Conservation (phyloP, 2,113 vertebrate genomes). For the Leucoraja erinaceus region DNA sequence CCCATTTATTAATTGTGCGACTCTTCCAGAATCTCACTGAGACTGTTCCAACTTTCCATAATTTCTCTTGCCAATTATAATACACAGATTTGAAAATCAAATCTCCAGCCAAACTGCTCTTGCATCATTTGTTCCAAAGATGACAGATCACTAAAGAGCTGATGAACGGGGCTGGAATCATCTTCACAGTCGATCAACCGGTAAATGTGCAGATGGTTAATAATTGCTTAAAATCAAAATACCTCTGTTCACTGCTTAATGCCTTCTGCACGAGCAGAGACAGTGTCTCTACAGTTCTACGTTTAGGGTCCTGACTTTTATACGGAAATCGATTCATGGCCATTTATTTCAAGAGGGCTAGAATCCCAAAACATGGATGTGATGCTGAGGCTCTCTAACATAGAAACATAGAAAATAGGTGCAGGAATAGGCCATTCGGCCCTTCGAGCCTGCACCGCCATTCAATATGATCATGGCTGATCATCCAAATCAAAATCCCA, state of each 20-base stretch:
- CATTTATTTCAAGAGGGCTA: too few species aligned
- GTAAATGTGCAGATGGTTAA: conserved; percentile 13
- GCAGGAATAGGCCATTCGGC: too few species aligned
- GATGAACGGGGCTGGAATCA: neutral
- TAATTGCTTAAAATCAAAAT: neutral
- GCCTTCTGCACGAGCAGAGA: neutral
- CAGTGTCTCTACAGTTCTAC: neutral
- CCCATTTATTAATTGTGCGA: too few species aligned
- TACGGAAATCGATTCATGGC: neutral
- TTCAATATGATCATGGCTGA: too few species aligned
- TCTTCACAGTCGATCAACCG: conserved; percentile 2
- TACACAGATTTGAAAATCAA: neutral
- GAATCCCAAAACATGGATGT: too few species aligned
- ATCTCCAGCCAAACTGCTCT: neutral
- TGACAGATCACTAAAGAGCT: neutral
- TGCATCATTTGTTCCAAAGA: conserved; percentile 12
- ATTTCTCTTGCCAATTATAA: neutral
- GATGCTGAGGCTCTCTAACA: too few species aligned
- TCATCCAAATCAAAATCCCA: too few species aligned
- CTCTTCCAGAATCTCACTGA: neutral
- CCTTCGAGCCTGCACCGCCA: too few species aligned
- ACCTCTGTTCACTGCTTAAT: neutral
- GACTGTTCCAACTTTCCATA: neutral
- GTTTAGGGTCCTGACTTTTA: neutral
- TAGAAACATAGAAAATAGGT: too few species aligned